phyloP scores from a whole-genome alignment of 37 sponge, comb jelly and placozoan genomes.

The Mnemiopsis leidyi region DNA sequence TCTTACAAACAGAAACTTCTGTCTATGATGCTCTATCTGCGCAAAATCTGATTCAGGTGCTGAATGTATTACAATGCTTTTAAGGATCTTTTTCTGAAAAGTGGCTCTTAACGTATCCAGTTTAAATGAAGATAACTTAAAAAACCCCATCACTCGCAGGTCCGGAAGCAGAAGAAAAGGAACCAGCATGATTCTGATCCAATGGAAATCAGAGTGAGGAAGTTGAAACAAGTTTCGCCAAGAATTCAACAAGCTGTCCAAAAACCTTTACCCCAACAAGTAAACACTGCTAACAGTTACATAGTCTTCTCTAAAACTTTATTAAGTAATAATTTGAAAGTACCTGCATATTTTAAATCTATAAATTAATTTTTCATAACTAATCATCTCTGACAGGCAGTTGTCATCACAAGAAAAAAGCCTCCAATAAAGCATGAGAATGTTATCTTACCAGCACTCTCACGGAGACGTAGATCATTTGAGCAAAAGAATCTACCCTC shows the following conservation, averaged over 20 bases:
- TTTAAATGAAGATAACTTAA: background rate
- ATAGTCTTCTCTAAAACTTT: too few relatives aligned
- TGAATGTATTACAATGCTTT: background rate
- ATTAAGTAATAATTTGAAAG: too few relatives aligned
- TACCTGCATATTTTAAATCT: too few relatives aligned
- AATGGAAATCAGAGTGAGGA: constrained; percentile 40
- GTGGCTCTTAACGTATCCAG: background rate
- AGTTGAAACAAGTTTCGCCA: background rate
- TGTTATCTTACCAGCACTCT: background rate
- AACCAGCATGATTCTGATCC: constrained; percentile 3
- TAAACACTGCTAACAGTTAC: too few relatives aligned
- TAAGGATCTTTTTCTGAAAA: background rate
- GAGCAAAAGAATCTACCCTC: background rate
- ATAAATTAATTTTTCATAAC: background rate
- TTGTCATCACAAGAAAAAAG: background rate
- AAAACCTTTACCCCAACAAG: constrained; percentile 14
- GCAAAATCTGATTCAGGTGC: constrained; percentile 10
- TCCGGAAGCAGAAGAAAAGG: background rate
- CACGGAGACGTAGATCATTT: background rate
- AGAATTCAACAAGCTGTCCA: background rate
- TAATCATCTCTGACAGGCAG: background rate
- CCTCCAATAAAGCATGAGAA: background rate
- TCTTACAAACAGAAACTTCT: constrained; percentile 16
- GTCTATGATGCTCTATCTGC: constrained; percentile 1
- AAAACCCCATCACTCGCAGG: background rate